These are phyloP conservation scores for Pollenia amentaria DNA, from an alignment of 2,888 invertebrate genomes.

Conservation along the genomic window DNA sequence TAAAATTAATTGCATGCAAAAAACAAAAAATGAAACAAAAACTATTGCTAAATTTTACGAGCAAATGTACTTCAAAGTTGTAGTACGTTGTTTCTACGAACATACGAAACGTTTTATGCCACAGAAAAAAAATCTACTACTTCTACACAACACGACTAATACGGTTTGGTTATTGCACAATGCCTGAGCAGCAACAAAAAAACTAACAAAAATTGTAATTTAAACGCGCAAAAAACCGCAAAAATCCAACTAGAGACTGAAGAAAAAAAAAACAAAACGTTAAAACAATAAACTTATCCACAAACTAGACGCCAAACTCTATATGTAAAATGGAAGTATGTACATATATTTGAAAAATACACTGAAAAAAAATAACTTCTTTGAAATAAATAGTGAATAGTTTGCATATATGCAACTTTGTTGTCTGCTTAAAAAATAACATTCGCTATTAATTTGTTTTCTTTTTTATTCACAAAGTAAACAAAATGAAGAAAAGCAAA, in stretches of 20 bases:
- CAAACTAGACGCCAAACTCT: conserved; percentile 33
- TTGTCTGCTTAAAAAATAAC: not conserved
- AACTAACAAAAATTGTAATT: conserved; percentile 32
- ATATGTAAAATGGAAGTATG: too few relatives aligned
- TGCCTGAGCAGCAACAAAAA: conserved; percentile 8
- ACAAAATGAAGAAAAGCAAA: conserved; percentile 1
- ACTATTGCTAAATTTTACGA: conserved; percentile 57
- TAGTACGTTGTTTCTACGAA: not conserved
- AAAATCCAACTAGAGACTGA: conserved; percentile 26
- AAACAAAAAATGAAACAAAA: conserved; percentile 15
- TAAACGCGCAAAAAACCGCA: conserved; percentile 32
- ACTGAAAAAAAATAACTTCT: conserved; percentile 29
- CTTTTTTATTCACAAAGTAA: not conserved
- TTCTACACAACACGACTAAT: conserved; percentile 50
- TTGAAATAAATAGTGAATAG: not conserved
- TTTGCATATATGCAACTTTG: not conserved
- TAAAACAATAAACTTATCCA: conserved; percentile 66
- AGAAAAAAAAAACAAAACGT: conserved; percentile 16
- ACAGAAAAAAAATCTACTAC: conserved; percentile 6
- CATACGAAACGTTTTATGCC: conserved; percentile 19
- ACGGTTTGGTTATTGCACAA: conserved; percentile 61
- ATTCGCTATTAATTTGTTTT: too few relatives aligned
- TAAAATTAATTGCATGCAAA: conserved; percentile 57
- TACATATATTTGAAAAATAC: not conserved
- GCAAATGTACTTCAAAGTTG: conserved; percentile 26